These are phyloP conservation scores for Cremastobaeus sp. DNA, from an alignment of 2,888 invertebrate species.

Conservation along the genomic window DNA sequence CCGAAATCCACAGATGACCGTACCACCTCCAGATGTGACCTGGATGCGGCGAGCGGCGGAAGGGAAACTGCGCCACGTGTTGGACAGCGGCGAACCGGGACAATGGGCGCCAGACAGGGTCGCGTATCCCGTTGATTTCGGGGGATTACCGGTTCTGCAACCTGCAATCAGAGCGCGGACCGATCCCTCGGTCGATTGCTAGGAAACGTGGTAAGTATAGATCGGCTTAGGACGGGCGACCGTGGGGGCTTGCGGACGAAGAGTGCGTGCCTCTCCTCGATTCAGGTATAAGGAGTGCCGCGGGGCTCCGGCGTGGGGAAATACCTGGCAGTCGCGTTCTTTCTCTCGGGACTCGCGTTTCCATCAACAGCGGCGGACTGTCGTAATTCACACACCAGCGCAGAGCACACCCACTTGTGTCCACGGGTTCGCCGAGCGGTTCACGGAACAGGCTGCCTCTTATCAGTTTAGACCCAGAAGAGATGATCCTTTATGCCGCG, in stretches of 20 bases:
- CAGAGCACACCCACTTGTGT: slow-evolving; percentile 44
- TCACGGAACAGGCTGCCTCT: slow-evolving; percentile 45
- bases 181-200: slow-evolving; percentile 38
- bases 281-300: slow-evolving; percentile 52
- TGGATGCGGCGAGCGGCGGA: slow-evolving; percentile 6
- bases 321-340: slow-evolving; percentile 51
- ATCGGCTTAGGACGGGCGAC: slow-evolving; percentile 51
- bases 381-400: slow-evolving; percentile 58
- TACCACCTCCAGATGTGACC: slow-evolving; percentile 44
- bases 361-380: slow-evolving; percentile 45
- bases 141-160: slow-evolving; percentile 63
- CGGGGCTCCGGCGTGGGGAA: slow-evolving; percentile 53
- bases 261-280: slow-evolving; percentile 45
- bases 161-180: slow-evolving; percentile 65
- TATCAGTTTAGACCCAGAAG: slow-evolving; percentile 37
- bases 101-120: slow-evolving; percentile 52
- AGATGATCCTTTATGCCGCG: slow-evolving; percentile 36
- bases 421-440: slow-evolving; percentile 9
- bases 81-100: slow-evolving; percentile 25
- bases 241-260: slow-evolving; percentile 16
- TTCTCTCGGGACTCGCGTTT: slow-evolving; percentile 50
- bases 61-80: slow-evolving; percentile 27
- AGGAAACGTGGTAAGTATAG: slow-evolving; percentile 52
- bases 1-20: slow-evolving; percentile 38
- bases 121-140: slow-evolving; percentile 62